These are phyloP conservation scores for Apoda limacodes DNA, from an alignment of 2,888 invertebrate genomes.

Conservation along the genomic window DNA sequence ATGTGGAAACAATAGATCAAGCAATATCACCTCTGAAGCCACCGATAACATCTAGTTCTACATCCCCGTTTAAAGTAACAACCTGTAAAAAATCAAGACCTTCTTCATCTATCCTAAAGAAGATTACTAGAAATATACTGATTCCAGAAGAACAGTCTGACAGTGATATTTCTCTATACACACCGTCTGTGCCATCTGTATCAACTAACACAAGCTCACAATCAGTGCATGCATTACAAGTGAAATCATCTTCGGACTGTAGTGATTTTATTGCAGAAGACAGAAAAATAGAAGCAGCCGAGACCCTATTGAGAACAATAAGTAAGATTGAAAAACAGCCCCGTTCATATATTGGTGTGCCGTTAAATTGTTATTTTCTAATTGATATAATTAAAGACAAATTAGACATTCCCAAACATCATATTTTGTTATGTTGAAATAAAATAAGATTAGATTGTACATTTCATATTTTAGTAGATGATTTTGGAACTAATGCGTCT, in stretches of 20 bases:
- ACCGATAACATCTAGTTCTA: slow-evolving; percentile 8
- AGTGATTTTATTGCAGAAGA: too few relatives aligned
- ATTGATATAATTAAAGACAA: slow-evolving; percentile 5
- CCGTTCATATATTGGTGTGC: slow-evolving; percentile 13
- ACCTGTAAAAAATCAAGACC: slow-evolving; percentile 7
- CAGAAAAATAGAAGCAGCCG: too few relatives aligned
- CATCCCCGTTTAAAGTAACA: slow-evolving; percentile 10
- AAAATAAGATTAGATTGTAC: slow-evolving; percentile 7
- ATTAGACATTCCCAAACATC: slow-evolving; percentile 9
- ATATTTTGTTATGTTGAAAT: slow-evolving; percentile 11
- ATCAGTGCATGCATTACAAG: slow-evolving; percentile 13
- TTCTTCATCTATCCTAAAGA: not conserved
- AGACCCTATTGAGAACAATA: too few relatives aligned
- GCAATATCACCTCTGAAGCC: slow-evolving; percentile 15
- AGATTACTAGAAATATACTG: not conserved
- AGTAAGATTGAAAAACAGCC: slow-evolving; percentile 15
- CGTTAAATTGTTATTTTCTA: slow-evolving; percentile 5
- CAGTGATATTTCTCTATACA: not conserved
- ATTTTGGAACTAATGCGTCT: slow-evolving; percentile 16
- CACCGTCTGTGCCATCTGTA: too few relatives aligned
- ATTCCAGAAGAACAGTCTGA: not conserved
- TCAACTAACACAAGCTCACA: slow-evolving; percentile 5
- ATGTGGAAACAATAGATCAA: slow-evolving; percentile 10
- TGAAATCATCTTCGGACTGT: slow-evolving; percentile 17
- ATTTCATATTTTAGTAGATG: slow-evolving; percentile 4